Evolutionary conservation across 2,797 vertebrate genomes (phyloP).

Genomic region (Pyrocephalus nanus): DNA sequence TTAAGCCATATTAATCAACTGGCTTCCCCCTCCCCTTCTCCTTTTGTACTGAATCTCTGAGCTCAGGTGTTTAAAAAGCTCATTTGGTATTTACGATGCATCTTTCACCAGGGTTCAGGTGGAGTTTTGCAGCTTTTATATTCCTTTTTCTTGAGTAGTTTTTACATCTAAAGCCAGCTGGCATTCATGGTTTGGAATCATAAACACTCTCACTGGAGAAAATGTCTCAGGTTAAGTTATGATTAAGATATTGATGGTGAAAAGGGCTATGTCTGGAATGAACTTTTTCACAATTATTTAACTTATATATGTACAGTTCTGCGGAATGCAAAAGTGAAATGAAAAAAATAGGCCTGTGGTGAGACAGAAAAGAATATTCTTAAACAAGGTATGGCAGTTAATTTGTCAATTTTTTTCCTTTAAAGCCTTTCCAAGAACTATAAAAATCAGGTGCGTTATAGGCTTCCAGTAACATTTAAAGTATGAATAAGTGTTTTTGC

Average conservation of each 20-base stretch:
- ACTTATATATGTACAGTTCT: not conserved
- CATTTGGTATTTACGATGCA: not conserved
- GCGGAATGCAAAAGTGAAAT: not conserved
- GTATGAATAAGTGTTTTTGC: not conserved
- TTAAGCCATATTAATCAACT: not conserved
- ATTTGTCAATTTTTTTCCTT: not conserved
- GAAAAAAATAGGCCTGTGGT: not conserved
- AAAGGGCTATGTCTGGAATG: not conserved
- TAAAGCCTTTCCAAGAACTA: not conserved
- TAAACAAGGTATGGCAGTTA: not conserved
- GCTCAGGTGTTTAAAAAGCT: conserved; percentile 17
- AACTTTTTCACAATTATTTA: not conserved
- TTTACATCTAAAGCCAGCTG: conserved; percentile 13
- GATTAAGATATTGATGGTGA: not conserved
- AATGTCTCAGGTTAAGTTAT: not conserved
- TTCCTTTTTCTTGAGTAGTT: not conserved
- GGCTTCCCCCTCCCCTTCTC: not conserved
- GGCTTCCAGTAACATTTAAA: not conserved
- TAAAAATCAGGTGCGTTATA: not conserved
- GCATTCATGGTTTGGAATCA: not conserved
- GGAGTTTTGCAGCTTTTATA: not conserved
- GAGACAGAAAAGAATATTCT: not conserved
- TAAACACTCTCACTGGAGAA: not conserved
- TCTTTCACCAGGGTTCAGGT: not conserved
- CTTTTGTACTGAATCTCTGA: not conserved